Evolutionary conservation across 2,113 vertebrate genomes (phyloP), one percentile per base, ranked within the genome.

Genomic region (Phaethornis superciliosus): DNA sequence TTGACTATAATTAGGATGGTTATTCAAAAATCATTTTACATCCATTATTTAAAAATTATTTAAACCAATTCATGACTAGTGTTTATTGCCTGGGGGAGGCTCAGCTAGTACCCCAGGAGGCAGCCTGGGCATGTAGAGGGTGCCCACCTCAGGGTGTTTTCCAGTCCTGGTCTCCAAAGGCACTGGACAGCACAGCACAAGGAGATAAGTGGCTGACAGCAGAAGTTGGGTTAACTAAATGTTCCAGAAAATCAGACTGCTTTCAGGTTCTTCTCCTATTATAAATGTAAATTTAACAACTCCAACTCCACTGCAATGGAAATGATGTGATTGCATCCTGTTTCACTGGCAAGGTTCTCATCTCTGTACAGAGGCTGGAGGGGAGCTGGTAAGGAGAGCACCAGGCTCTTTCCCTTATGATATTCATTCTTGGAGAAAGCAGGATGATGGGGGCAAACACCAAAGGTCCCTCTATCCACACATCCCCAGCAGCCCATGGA

Each of bases 221-320:
- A 88, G 27, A 75, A 62, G 79, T 46, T 0, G 0, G 13, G 84
- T 85, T 82, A 83, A 46, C 62, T 58, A 65, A 60, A 1, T 71
- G 62, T 42, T 82, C 76, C 70, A 2, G 2, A 78, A 88, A 54
- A 82, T 28, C 78, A 72, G n/a, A 54, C 26, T 47, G 78, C 22
- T 85, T 89, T 84, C 60, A 71, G 52, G 37, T 71, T 82, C 63
- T 85, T 63, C 58, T 89, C 87, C 69, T 81, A 55, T 83, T 88
- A 88, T 46, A 93, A 93, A 96, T 59, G 80, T 74, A 85, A 72
- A 94, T 65, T 19, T 37, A 87, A 92, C 89, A 85, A 32, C 44
- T 52, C 55, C 84, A 79, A 67, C 49, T 0, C 0, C 75, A 52
- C 68, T 55, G 27, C 68, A 51, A 42, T 37, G 59, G 51, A 68